phyloP scores from a whole-genome alignment of 2,797 vertebrate genomes.

The Neosilurus mollespiculum region DNA sequence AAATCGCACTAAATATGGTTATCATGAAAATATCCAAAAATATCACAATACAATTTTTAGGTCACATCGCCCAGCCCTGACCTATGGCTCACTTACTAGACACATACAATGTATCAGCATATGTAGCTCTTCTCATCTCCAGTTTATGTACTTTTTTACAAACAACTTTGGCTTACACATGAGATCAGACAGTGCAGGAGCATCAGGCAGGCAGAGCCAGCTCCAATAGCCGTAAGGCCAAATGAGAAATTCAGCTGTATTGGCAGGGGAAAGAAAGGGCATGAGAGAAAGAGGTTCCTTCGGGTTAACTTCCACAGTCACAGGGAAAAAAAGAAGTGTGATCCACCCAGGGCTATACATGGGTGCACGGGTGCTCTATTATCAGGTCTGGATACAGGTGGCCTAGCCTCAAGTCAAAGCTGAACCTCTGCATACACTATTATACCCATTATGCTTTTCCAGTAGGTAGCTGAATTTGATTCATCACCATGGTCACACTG shows the following conservation, averaged over 20 bases:
- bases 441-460: not conserved
- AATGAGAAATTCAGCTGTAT: constrained; percentile 39
- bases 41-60: too few relatives aligned
- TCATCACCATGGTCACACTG: not conserved
- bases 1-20: too few relatives aligned
- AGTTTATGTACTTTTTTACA: not conserved
- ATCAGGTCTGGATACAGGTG: constrained; percentile 36
- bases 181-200: constrained; percentile 46
- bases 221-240: constrained; percentile 32
- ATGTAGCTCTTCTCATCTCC: constrained; percentile 14
- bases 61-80: too few relatives aligned
- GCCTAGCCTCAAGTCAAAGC: constrained; percentile 15
- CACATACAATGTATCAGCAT: not conserved
- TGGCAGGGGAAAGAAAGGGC: constrained; percentile 35
- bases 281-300: constrained; percentile 21
- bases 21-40: too few relatives aligned
- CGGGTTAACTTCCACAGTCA: constrained; percentile 11
- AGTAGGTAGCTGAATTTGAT: not conserved
- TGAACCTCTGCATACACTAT: constrained; percentile 6
- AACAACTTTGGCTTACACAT: constrained; percentile 20
- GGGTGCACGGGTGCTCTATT: constrained; percentile 11
- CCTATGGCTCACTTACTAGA: not conserved
- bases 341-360: constrained; percentile 6
- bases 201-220: constrained; percentile 39
- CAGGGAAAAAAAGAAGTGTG: constrained; percentile 1